Conservation (phyloP, 37 sponge, comb jelly and placozoan genomes). For the Dysidea cf. avara region DNA sequence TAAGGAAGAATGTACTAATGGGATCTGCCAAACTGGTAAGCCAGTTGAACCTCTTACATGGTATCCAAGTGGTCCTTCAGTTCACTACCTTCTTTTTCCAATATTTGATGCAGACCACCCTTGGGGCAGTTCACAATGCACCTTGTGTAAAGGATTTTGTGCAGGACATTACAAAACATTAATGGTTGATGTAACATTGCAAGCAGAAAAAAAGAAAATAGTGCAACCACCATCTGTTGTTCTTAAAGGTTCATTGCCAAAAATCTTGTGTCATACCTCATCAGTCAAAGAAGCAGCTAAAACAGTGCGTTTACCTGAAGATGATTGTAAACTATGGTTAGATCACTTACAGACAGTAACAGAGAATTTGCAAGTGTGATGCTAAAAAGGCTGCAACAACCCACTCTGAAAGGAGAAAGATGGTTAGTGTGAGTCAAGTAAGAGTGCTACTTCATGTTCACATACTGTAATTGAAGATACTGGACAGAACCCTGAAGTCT, state of each 20-base stretch:
- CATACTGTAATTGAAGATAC: no score
- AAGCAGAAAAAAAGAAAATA: no score
- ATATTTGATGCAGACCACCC: slow-evolving; percentile 14
- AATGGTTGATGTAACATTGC: no score
- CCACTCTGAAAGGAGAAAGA: no score
- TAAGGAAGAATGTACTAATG: slow-evolving; percentile 13
- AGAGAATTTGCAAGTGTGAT: slow-evolving; percentile 37
- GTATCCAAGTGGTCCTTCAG: slow-evolving; percentile 24
- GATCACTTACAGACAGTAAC: slow-evolving; percentile 36
- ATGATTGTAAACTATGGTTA: slow-evolving; percentile 38
- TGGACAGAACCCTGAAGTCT: no score
- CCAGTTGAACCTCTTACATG: slow-evolving; percentile 5
- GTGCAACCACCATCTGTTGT: slow-evolving; percentile 29
- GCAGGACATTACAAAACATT: no score
- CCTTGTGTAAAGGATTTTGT: not conserved
- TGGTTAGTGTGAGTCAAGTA: no score
- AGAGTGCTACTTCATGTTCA: no score
- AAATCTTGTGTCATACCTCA: no score
- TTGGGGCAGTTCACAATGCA: slow-evolving; percentile 16
- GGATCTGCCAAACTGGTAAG: slow-evolving; percentile 4
- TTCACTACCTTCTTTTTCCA: slow-evolving; percentile 14
- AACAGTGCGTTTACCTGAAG: slow-evolving; percentile 16
- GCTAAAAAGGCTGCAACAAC: slow-evolving; percentile 53
- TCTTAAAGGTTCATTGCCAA: slow-evolving; percentile 10
- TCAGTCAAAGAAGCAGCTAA: no score